Conservation (phyloP, 2,888 invertebrate species). For the Scotopteryx bipunctaria region DNA sequence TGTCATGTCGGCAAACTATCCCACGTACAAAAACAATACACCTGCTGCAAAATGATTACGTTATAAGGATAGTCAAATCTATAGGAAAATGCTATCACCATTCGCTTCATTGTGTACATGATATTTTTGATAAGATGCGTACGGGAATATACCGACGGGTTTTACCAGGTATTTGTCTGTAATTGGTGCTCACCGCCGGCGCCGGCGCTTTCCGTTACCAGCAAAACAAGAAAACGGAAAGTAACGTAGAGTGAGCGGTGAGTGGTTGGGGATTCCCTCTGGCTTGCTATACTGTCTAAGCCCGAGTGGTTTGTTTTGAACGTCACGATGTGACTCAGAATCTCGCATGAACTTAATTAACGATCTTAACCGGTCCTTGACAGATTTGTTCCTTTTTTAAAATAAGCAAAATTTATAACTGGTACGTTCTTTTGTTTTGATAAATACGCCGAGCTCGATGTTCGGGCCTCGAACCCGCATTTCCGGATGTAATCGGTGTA, state of each 20-base stretch:
- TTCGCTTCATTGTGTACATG: not conserved
- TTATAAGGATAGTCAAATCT: conserved; percentile 3
- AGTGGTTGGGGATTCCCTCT: conserved; percentile 36
- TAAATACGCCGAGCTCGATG: too few species aligned
- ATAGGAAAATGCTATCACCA: conserved; percentile 14
- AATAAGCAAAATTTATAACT: too few species aligned
- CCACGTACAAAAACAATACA: not conserved
- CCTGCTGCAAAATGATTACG: not conserved
- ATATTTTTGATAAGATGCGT: not conserved
- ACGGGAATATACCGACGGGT: conserved; percentile 8
- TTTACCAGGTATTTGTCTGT: conserved; percentile 14
- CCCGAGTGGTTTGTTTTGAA: not conserved
- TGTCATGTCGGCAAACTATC: not conserved
- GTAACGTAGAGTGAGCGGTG: conserved; percentile 19
- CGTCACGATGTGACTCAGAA: conserved; percentile 20
- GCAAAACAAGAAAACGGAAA: conserved; percentile 30
- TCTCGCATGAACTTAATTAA: conserved; percentile 5
- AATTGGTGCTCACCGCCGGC: not conserved
- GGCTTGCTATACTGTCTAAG: conserved; percentile 4
- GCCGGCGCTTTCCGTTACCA: conserved; percentile 13
- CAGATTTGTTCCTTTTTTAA: not conserved
- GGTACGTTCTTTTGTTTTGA: too few species aligned
- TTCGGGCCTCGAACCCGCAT: too few species aligned
- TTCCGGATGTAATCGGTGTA: too few species aligned
- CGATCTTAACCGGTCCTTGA: conserved; percentile 9